Conservation (phyloP, 2,888 invertebrate species). For the Sarcophaga subvicina region DNA sequence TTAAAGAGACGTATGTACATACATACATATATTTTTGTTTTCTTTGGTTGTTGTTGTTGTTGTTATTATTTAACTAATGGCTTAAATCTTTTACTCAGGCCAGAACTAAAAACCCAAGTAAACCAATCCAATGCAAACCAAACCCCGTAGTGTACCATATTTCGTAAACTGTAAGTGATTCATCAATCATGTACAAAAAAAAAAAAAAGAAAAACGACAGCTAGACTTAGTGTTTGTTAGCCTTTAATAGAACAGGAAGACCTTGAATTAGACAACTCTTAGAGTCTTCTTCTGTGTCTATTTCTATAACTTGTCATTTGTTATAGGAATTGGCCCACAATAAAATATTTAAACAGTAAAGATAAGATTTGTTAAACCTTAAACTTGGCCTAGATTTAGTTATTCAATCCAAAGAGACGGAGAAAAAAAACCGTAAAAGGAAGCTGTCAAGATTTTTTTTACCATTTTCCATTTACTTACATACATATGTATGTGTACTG, state of each 20-base stretch:
- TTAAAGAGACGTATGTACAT: slow-evolving; percentile 41
- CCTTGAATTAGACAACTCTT: slow-evolving; percentile 24
- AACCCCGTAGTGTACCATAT: background rate
- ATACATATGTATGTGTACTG: too few relatives aligned
- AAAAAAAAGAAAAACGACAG: background rate
- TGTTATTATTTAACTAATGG: slow-evolving; percentile 15
- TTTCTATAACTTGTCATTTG: background rate
- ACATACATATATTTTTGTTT: background rate
- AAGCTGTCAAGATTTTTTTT: background rate
- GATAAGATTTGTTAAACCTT: slow-evolving; percentile 21
- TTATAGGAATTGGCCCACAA: background rate
- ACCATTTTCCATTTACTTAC: background rate
- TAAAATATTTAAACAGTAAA: background rate
- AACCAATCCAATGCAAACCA: background rate
- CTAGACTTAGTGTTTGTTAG: slow-evolving; percentile 1
- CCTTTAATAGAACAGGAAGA: slow-evolving; percentile 15
- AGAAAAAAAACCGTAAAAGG: background rate
- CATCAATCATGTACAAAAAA: background rate
- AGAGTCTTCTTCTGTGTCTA: background rate
- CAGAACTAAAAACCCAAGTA: too few relatives aligned
- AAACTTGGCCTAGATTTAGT: slow-evolving; percentile 45
- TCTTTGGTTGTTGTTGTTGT: too few relatives aligned
- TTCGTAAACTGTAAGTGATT: background rate
- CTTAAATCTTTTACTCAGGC: background rate
- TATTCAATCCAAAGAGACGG: background rate